phyloP scores from a whole-genome alignment of 2,113 vertebrate species.

The Tor tambroides region DNA sequence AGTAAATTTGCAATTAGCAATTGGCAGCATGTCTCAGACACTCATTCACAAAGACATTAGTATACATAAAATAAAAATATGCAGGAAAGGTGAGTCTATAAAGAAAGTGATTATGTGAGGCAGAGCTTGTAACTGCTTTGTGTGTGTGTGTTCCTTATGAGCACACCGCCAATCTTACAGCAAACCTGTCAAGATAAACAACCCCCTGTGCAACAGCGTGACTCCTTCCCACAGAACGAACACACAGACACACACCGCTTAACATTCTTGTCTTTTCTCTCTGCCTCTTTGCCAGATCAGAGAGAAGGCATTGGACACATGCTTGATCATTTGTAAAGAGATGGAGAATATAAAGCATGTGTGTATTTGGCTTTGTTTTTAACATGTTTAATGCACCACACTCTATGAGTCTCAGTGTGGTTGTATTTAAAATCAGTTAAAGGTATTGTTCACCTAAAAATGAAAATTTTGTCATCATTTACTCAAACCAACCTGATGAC shows the following conservation, averaged over 20 bases:
- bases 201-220: neutral
- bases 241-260: neutral
- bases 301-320: neutral
- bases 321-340: neutral
- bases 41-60: neutral
- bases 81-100: neutral
- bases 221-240: neutral
- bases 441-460: too few relatives aligned
- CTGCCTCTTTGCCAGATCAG: neutral
- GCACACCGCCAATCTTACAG: neutral
- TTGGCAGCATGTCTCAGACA: neutral
- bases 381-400: neutral
- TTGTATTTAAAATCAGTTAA: too few relatives aligned
- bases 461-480: too few relatives aligned
- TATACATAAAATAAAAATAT: neutral
- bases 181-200: neutral
- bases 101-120: neutral
- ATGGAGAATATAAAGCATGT: neutral
- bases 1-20: neutral
- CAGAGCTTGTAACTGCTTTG: conserved; percentile 16
- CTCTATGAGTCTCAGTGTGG: neutral
- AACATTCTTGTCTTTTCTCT: neutral
- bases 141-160: neutral
- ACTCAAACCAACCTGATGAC: too few relatives aligned
- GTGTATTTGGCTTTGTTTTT: neutral